Evolutionary conservation across 2,888 invertebrate genomes (phyloP).

Genomic region (Zaprionus bogoriensis): DNA sequence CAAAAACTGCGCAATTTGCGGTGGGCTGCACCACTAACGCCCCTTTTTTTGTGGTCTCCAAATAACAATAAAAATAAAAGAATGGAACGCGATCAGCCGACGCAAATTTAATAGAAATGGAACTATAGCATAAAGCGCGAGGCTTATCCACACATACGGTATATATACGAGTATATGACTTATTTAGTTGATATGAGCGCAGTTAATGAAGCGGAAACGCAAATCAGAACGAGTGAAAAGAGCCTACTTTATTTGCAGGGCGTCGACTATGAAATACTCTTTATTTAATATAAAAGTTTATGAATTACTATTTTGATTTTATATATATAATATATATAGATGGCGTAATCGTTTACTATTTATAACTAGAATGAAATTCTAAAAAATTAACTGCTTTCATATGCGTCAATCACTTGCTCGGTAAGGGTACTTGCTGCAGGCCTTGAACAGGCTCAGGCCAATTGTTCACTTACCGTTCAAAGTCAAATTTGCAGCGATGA

Average conservation of each 20-base stretch:
- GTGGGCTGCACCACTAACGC: conserved; percentile 2
- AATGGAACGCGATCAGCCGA: too few species aligned
- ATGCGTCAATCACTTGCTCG: background rate
- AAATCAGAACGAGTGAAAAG: conserved; percentile 43
- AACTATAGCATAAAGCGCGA: conserved; percentile 1
- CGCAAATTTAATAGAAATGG: conserved; percentile 11
- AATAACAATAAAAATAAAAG: conserved; percentile 30
- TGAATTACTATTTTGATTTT: background rate
- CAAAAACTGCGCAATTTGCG: conserved; percentile 19
- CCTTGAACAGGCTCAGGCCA: conserved; percentile 44
- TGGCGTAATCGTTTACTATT: too few species aligned
- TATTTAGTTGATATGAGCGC: conserved; percentile 29
- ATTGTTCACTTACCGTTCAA: conserved; percentile 69
- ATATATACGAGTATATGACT: conserved; percentile 7
- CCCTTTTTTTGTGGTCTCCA: conserved; percentile 31
- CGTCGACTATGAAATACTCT: background rate
- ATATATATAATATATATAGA: background rate
- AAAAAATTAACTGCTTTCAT: too few species aligned
- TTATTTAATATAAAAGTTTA: background rate
- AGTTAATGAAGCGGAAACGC: conserved; percentile 69
- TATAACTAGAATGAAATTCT: background rate
- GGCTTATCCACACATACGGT: too few species aligned
- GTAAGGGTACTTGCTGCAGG: conserved; percentile 18
- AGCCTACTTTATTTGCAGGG: background rate
- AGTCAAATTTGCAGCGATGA: conserved; percentile 19